Evolutionary conservation across 2,113 vertebrate species (phyloP).

Genomic region (Bujurquina vittata): DNA sequence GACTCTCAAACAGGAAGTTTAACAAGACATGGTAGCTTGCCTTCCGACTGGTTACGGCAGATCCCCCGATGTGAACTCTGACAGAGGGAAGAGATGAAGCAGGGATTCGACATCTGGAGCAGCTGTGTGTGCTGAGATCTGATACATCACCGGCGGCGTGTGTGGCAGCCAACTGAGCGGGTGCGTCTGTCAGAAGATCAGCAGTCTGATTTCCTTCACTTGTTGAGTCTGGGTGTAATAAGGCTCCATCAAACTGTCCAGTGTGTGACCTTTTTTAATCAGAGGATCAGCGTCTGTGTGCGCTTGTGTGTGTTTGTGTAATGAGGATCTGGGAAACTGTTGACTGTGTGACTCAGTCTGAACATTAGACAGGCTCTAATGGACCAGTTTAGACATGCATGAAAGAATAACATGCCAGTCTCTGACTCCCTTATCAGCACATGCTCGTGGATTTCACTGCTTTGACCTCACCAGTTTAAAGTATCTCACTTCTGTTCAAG

Average conservation of each 20-base stretch:
- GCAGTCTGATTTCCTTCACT: slow-evolving; percentile 4
- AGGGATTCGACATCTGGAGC: slow-evolving; percentile 2
- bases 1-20: slow-evolving; percentile 14
- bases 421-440: neutral
- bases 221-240: slow-evolving; percentile 40
- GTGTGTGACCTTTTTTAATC: slow-evolving; percentile 55
- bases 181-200: neutral
- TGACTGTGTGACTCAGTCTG: slow-evolving; percentile 54
- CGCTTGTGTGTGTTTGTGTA: slow-evolving; percentile 24
- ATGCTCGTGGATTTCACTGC: neutral
- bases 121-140: slow-evolving; percentile 2
- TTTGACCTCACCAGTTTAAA: neutral
- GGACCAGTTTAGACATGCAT: slow-evolving; percentile 51
- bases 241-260: slow-evolving; percentile 35
- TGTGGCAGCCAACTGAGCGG: neutral
- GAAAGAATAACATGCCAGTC: slow-evolving; percentile 14
- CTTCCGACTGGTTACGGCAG: slow-evolving; percentile 1
- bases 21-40: slow-evolving; percentile 2
- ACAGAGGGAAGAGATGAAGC: neutral
- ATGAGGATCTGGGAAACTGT: slow-evolving; percentile 30
- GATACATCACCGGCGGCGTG: neutral
- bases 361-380: slow-evolving; percentile 49
- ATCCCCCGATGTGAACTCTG: neutral
- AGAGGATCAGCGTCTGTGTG: slow-evolving; percentile 6
- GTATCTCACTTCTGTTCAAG: neutral